These are phyloP conservation scores for Coreoperca whiteheadi DNA, from an alignment of 2,113 vertebrate genomes.

Conservation along the genomic window DNA sequence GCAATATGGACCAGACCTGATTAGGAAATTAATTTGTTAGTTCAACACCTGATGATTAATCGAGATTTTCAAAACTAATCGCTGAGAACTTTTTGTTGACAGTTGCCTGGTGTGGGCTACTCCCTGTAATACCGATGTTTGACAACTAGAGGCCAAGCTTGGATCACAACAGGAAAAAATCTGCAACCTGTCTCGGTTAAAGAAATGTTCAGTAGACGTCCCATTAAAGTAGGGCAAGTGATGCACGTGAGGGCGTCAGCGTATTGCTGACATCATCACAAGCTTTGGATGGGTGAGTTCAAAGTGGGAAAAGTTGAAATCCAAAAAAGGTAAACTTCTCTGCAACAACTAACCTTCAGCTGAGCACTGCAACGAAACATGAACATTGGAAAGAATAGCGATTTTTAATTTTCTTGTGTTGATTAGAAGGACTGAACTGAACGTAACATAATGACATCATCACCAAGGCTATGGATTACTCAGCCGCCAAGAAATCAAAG, in stretches of 20 bases:
- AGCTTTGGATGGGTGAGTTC: background rate
- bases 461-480: background rate
- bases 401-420: too few relatives aligned
- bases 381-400: background rate
- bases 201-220: background rate
- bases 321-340: background rate
- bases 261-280: background rate
- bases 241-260: slow-evolving; percentile 6
- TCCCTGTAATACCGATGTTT: background rate
- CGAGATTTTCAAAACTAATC: background rate
- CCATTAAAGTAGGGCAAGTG: background rate
- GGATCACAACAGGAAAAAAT: background rate
- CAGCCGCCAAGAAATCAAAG: background rate
- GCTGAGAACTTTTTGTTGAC: background rate
- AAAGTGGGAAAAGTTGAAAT: background rate
- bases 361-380: background rate
- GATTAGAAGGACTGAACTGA: background rate
- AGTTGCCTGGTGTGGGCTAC: too few relatives aligned
- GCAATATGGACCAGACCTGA: background rate
- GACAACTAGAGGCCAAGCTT: slow-evolving; percentile 59
- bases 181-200: too few relatives aligned
- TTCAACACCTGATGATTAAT: background rate
- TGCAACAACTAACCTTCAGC: background rate
- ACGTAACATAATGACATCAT: background rate
- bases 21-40: background rate